A percentile compares a stretch with the other conserved stretches of the same genome.
phyloP scores from a whole-genome alignment of 2,888 invertebrate species.

The Bombyx huttoni region DNA sequence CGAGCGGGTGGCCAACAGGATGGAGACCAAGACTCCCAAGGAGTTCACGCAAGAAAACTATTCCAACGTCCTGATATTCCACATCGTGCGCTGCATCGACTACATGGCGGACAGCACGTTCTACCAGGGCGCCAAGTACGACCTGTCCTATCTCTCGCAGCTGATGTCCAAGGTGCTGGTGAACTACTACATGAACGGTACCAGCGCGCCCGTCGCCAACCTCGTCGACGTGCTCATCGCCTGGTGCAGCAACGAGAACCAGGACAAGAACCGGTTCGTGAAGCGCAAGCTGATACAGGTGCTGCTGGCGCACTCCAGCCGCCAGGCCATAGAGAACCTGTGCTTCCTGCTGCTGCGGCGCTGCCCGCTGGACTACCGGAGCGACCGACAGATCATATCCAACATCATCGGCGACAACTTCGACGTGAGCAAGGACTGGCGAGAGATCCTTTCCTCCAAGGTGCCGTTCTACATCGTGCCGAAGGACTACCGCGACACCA shows the following conservation, averaged over 20 bases:
- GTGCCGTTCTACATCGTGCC: slow-evolving; percentile 53
- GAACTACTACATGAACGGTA: slow-evolving; percentile 63
- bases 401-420: slow-evolving; percentile 65
- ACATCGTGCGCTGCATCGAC: slow-evolving; percentile 73
- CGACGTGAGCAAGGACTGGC: slow-evolving; percentile 74
- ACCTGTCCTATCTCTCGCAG: slow-evolving; percentile 59
- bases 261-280: slow-evolving; percentile 35
- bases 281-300: slow-evolving; percentile 58
- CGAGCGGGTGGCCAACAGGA: slow-evolving; percentile 77
- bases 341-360: slow-evolving; percentile 69
- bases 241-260: slow-evolving; percentile 46
- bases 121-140: slow-evolving; percentile 29
- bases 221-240: slow-evolving; percentile 71
- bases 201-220: slow-evolving; percentile 51
- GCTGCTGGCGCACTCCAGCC: slow-evolving; percentile 68
- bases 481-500: slow-evolving; percentile 71
- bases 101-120: slow-evolving; percentile 66
- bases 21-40: slow-evolving; percentile 67
- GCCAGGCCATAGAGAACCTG: slow-evolving; percentile 72
- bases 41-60: slow-evolving; percentile 73
- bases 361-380: slow-evolving; percentile 51
- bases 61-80: slow-evolving; percentile 71
- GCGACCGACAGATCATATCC: slow-evolving; percentile 45
- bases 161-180: slow-evolving; percentile 75
- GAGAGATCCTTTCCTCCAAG: slow-evolving; percentile 68